Base-by-base conservation (phyloP, 2,888 invertebrate genomes). In the Bedellia somnulentella region DNA sequence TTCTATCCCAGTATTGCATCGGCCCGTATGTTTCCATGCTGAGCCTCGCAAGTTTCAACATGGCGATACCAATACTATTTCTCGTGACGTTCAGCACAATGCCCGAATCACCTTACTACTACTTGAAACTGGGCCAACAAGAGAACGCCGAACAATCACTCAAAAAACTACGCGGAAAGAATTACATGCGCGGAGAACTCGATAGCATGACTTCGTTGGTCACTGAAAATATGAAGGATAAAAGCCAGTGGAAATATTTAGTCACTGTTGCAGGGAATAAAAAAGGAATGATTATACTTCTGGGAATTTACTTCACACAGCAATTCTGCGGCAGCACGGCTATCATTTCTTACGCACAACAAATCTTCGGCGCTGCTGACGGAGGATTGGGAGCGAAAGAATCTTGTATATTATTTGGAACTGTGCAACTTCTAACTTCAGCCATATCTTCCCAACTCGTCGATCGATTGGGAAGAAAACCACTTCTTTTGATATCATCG, bases 81-180 rank as follows among this genome's bases (percentile, higher is more conserved):
- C 63, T 82, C 9, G 49, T 79, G 1, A 68, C 78, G 1, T 79
- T 83, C 47, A 59, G 77, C 27, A 76, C 79, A 22, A 79, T 84
- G 70, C 85, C 85, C 0, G 86, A 86, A 49, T 81, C 84, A 2
- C 86, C 86, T 0, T 79, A 83, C 42, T 81, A 70, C 45, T 67
- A 67, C 46, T 61, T 81, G 14, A 75, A 78, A 29, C 53, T 58
- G 0, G 75, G 70, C 8, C 58, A 68, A 15, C 56, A 60, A 5
- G 77, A 78, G 17, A 57, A 70, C 33, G 85, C 85, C 0, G 68
- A 79, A 32, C 44, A 57, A 24, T 77, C 81, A 0, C 50, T 86
- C 28, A 67, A 78, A 42, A 77, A 68, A 46, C 61, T 86, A 2
- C 58, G 85, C 11, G 80, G 81, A 13, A 61, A 61, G 36, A 49